A percentile compares a stretch with the other conserved stretches of the same genome.
Conservation (phyloP, 2,797 vertebrate genomes). For the Zalophus californianus region DNA sequence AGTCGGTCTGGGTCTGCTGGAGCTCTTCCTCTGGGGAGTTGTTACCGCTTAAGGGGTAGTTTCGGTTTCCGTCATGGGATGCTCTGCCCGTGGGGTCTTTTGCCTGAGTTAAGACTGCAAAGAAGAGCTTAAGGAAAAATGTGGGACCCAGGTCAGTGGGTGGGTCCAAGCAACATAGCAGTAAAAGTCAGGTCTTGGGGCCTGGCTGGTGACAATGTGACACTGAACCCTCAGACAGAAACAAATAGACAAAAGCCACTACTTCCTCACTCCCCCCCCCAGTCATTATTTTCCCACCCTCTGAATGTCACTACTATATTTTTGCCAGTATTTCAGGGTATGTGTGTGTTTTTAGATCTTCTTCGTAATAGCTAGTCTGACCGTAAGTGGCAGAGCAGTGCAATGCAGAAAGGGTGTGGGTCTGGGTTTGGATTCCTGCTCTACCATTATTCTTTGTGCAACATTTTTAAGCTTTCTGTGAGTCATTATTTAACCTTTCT, state of each 20-base stretch:
- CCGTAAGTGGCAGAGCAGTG: neutral
- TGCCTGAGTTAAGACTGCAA: neutral
- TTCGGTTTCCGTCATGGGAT: neutral
- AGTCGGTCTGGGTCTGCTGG: neutral
- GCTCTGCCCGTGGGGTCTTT: neutral
- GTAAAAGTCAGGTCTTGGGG: neutral
- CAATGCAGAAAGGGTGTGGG: neutral
- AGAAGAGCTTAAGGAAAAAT: neutral
- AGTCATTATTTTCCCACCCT: neutral
- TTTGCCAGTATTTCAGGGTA: neutral
- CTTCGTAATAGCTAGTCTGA: neutral
- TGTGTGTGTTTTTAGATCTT: neutral
- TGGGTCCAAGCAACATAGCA: neutral
- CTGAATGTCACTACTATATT: neutral
- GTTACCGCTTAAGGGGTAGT: neutral
- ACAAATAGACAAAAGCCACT: neutral
- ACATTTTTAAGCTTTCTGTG: constrained; percentile 39
- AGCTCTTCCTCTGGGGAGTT: neutral
- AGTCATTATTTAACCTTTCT: neutral
- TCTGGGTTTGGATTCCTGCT: constrained; percentile 39
- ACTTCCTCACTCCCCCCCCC: neutral
- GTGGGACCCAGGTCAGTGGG: neutral
- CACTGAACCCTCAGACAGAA: neutral
- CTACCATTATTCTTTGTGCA: neutral
- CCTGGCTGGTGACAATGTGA: neutral